Percentiles rank a stretch among this genome's conserved stretches.
These are phyloP conservation scores for Sciaenops ocellatus DNA, from an alignment of 2,797 vertebrate genomes.

Conservation along the genomic window DNA sequence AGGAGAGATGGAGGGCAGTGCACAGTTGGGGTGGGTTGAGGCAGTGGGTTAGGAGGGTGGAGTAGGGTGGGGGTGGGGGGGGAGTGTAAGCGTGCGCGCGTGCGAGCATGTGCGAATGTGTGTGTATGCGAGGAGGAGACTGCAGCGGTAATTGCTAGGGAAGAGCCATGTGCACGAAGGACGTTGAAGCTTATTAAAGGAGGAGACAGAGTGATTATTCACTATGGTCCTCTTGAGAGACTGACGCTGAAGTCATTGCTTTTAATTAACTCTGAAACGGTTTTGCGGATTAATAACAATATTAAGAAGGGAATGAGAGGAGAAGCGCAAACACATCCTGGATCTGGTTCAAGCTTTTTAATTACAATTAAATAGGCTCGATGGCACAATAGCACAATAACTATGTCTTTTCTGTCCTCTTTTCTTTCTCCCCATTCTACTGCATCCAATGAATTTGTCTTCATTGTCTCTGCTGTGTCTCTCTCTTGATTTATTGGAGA, in stretches of 20 bases:
- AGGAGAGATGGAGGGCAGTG: constrained; percentile 82
- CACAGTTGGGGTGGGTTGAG: constrained; percentile 71
- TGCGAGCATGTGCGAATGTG: constrained; percentile 39
- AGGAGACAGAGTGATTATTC: constrained; percentile 87
- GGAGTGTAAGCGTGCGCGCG: not conserved
- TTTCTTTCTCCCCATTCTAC: constrained; percentile 19
- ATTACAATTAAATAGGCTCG: constrained; percentile 83
- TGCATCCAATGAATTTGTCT: constrained; percentile 44
- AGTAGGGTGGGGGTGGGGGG: not conserved
- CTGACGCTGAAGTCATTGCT: constrained; percentile 84
- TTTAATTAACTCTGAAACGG: constrained; percentile 89
- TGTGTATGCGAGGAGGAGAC: constrained; percentile 61
- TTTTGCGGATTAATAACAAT: constrained; percentile 90
- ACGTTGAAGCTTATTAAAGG: constrained; percentile 85
- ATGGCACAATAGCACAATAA: constrained; percentile 74
- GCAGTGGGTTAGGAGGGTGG: constrained; percentile 39
- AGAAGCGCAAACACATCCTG: constrained; percentile 83
- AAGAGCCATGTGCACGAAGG: constrained; percentile 82
- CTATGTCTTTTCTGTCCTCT: constrained; percentile 45
- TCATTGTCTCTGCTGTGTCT: constrained; percentile 48
- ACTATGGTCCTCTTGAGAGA: constrained; percentile 84
- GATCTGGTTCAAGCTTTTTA: constrained; percentile 85
- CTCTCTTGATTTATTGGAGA: constrained; percentile 45
- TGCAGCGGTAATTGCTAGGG: constrained; percentile 80
- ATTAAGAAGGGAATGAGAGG: constrained; percentile 83